Conservation (phyloP, 2,797 vertebrate genomes). For the Capromys pilorides region DNA sequence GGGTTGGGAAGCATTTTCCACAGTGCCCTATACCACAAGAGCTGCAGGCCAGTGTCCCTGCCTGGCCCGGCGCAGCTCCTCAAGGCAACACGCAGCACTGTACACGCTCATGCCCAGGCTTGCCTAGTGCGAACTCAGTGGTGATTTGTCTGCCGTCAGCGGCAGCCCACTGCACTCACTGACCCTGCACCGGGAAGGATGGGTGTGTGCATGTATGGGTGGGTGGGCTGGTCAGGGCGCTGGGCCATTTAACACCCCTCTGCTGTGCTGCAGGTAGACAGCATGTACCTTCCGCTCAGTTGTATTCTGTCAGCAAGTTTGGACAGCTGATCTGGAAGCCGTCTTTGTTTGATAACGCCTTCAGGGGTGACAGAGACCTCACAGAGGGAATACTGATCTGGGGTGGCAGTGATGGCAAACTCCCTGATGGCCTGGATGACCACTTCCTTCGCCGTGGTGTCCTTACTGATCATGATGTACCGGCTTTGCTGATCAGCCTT, state of each 20-base stretch:
- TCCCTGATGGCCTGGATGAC: constrained; percentile 97
- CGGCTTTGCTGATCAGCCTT: constrained; percentile 99
- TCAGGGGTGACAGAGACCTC: constrained; percentile 99
- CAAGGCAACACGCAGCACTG: background rate
- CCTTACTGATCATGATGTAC: constrained; percentile 99
- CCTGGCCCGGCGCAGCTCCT: background rate
- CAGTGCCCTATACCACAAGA: background rate
- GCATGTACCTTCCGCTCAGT: constrained; percentile 93
- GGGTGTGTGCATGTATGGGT: too few species aligned
- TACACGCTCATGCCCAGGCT: fast-evolving
- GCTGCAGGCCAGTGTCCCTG: background rate
- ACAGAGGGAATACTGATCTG: constrained; percentile 96
- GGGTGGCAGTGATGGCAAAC: constrained; percentile 94
- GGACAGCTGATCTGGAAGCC: constrained; percentile 97
- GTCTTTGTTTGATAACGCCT: constrained; percentile 97
- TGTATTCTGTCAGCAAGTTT: constrained; percentile 99
- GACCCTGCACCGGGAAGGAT: background rate
- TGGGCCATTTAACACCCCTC: background rate
- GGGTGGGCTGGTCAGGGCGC: too few species aligned
- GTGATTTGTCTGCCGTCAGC: fast-evolving
- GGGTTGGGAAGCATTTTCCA: background rate
- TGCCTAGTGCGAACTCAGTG: background rate
- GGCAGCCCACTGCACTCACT: background rate
- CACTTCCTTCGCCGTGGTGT: constrained; percentile 98
- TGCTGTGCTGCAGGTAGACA: background rate